phyloP scores from a whole-genome alignment of 1,140 invertebrate genomes.

The Zophobas atratus region DNA sequence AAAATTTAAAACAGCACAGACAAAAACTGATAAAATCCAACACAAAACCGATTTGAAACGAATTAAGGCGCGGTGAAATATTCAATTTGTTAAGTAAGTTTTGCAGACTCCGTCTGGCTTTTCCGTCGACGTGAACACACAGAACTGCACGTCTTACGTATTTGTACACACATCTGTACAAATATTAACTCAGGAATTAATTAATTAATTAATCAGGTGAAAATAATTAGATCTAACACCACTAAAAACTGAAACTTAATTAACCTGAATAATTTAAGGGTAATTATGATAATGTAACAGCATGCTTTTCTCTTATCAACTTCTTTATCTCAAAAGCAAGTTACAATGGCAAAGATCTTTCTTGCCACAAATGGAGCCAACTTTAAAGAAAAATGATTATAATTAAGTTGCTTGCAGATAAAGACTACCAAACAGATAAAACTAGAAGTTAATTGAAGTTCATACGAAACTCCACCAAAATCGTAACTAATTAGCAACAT shows the following conservation, averaged over 20 bases:
- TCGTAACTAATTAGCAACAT: too few relatives aligned
- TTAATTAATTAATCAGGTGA: too few relatives aligned
- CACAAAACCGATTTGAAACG: background rate
- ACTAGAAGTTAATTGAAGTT: slow-evolving; percentile 20
- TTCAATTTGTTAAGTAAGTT: background rate
- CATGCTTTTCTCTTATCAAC: too few relatives aligned
- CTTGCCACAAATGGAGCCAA: slow-evolving; percentile 1
- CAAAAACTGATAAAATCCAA: background rate
- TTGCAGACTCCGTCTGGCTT: background rate
- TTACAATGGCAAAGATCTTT: background rate
- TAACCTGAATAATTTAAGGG: too few relatives aligned
- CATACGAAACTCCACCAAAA: slow-evolving; percentile 20
- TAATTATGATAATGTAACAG: too few relatives aligned
- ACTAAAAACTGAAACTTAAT: too few relatives aligned
- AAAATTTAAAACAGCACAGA: background rate
- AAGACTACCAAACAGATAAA: background rate
- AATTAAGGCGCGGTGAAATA: background rate
- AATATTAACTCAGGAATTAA: too few relatives aligned
- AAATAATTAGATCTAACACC: too few relatives aligned
- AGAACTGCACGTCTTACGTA: too few relatives aligned
- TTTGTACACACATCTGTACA: too few relatives aligned
- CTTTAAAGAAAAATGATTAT: slow-evolving; percentile 3
- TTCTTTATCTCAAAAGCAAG: too few relatives aligned
- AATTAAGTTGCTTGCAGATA: slow-evolving; percentile 10
- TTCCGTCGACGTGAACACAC: too few relatives aligned